Evolutionary conservation across 2,888 invertebrate species (phyloP).

Genomic region (Dendrolimus houi): DNA sequence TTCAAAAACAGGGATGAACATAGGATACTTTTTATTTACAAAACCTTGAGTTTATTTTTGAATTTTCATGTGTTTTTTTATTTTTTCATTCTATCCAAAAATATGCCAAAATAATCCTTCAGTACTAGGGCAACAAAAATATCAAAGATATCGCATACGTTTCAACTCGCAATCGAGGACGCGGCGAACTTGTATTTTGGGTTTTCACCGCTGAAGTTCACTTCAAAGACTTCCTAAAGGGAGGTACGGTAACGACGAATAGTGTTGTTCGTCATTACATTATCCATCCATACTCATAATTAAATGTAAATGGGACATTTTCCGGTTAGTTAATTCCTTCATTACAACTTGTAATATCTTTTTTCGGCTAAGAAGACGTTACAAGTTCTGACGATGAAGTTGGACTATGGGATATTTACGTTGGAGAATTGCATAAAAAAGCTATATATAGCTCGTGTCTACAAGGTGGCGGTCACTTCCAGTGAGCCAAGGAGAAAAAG

Average conservation of each 20-base stretch:
- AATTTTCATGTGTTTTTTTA: too few relatives aligned
- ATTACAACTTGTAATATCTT: too few relatives aligned
- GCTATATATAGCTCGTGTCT: too few relatives aligned
- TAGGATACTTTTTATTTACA: not conserved
- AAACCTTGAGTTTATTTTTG: not conserved
- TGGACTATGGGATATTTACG: too few relatives aligned
- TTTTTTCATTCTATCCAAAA: not conserved
- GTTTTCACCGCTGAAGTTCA: conserved; percentile 69
- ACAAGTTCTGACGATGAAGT: too few relatives aligned
- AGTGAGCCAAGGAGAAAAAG: too few relatives aligned
- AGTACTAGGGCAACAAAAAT: conserved; percentile 59
- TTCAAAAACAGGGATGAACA: not conserved
- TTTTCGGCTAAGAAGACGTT: too few relatives aligned
- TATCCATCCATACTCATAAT: too few relatives aligned
- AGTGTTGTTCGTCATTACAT: not conserved
- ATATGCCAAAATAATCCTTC: not conserved
- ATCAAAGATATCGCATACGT: conserved; percentile 57
- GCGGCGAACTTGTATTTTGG: conserved; percentile 65
- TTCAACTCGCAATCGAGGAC: conserved; percentile 62
- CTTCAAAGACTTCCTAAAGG: conserved; percentile 73
- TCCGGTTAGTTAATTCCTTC: too few relatives aligned
- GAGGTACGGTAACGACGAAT: not conserved
- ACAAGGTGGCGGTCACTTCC: too few relatives aligned
- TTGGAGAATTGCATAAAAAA: too few relatives aligned
- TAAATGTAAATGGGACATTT: too few relatives aligned